phyloP scores from a whole-genome alignment of 2,113 vertebrate genomes.

The Chaetorhynchus papuensis region DNA sequence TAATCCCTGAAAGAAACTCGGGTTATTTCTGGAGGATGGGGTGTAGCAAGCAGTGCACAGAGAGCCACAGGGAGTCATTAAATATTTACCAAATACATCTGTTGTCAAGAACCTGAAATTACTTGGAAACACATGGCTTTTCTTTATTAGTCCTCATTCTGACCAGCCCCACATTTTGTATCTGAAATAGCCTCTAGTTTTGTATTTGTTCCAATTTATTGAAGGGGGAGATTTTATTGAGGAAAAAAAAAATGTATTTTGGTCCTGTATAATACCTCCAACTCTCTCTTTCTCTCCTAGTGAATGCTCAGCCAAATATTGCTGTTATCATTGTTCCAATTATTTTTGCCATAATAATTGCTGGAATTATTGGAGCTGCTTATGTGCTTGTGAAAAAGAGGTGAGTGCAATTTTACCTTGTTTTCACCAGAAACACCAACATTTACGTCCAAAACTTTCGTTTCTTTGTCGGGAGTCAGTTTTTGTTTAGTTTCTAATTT shows the following conservation, averaged over 20 bases:
- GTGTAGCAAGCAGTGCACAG: neutral
- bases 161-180: neutral
- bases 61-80: neutral
- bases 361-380: conserved; percentile 76
- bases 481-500: neutral
- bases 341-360: conserved; percentile 83
- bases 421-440: neutral
- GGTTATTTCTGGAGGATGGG: neutral
- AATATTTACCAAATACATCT: neutral
- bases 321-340: conserved; percentile 85
- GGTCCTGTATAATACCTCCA: neutral
- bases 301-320: conserved; percentile 78
- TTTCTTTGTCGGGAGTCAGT: neutral
- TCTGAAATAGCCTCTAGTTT: neutral
- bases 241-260: neutral
- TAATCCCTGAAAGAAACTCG: neutral
- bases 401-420: conserved; percentile 58
- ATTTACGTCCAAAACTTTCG: neutral
- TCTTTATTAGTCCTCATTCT: neutral
- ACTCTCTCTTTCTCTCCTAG: conserved; percentile 52
- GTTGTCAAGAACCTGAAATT: neutral
- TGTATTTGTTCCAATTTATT: neutral
- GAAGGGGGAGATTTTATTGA: neutral
- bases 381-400: conserved; percentile 87
- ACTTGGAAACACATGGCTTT: neutral